Evolutionary conservation across 1,140 invertebrate genomes (phyloP).

Genomic region (Thalassaphorura encarpata): DNA sequence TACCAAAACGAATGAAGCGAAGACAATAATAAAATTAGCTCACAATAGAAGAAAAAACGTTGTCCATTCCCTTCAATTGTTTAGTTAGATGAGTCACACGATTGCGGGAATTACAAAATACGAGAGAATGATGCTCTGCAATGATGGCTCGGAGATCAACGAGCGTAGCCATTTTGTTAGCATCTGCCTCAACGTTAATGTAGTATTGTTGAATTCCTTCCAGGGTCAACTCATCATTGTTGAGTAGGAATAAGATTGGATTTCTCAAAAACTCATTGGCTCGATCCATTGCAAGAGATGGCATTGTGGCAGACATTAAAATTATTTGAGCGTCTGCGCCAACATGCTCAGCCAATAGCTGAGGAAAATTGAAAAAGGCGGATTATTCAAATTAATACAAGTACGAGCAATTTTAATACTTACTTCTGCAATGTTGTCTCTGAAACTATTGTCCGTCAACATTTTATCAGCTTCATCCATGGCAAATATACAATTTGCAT

Average conservation of each 20-base stretch:
- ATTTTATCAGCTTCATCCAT: conserved; percentile 21
- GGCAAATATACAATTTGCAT: neutral
- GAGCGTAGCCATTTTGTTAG: neutral
- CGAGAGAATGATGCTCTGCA: neutral
- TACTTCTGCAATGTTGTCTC: neutral
- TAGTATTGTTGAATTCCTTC: conserved; percentile 19
- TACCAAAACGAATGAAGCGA: too few relatives aligned
- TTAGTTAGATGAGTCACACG: too few relatives aligned
- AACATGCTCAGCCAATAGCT: neutral
- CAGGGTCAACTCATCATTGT: conserved; percentile 8
- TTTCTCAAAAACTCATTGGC: neutral
- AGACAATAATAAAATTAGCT: too few relatives aligned
- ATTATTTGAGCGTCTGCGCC: conserved; percentile 6
- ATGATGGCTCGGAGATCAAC: neutral
- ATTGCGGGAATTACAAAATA: neutral
- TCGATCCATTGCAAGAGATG: neutral
- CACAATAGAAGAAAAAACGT: too few relatives aligned
- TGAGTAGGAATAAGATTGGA: conserved; percentile 4
- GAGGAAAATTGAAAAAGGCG: neutral
- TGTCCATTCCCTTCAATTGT: too few relatives aligned
- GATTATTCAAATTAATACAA: conserved; percentile 21
- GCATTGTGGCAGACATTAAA: conserved; percentile 16
- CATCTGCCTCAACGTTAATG: conserved; percentile 1
- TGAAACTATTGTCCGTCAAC: neutral
- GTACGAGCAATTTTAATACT: neutral